phyloP scores from a whole-genome alignment of 2,888 invertebrate genomes.

The Drosophila tanythrix region DNA sequence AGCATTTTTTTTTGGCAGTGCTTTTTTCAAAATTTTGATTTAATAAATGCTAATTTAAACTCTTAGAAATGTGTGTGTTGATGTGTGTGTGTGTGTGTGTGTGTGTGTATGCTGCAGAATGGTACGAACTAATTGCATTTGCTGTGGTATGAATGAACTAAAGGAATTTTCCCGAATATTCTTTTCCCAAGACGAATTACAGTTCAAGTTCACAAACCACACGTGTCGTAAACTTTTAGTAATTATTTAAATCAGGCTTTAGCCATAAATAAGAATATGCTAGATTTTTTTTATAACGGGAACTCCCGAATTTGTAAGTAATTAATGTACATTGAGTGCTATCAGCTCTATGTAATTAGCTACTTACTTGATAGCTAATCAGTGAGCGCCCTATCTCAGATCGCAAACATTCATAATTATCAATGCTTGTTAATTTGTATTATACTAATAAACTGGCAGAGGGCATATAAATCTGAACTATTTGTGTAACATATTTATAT shows the following conservation, averaged over 20 bases:
- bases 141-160: slow-evolving; percentile 14
- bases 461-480: neutral
- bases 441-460: neutral
- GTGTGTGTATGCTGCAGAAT: neutral
- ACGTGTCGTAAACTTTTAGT: slow-evolving; percentile 2
- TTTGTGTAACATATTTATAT: neutral
- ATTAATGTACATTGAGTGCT: neutral
- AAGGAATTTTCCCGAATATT: slow-evolving; percentile 21
- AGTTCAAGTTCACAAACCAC: slow-evolving; percentile 45
- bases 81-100: neutral
- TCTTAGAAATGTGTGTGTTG: slow-evolving; percentile 4
- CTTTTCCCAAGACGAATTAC: slow-evolving; percentile 12
- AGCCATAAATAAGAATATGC: neutral
- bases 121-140: slow-evolving; percentile 13
- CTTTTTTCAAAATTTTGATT: slow-evolving; percentile 13
- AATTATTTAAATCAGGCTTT: neutral
- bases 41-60: slow-evolving; percentile 34
- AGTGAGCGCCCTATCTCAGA: neutral
- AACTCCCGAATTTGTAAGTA: neutral
- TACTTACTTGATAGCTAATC: neutral
- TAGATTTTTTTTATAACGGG: neutral
- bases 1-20: slow-evolving; percentile 2
- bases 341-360: neutral
- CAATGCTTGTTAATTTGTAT: neutral
- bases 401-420: neutral